A percentile compares a stretch with the other conserved stretches of the same genome.
phyloP scores from a whole-genome alignment of 2,888 invertebrate genomes.

The Caenorhabditis angaria region DNA sequence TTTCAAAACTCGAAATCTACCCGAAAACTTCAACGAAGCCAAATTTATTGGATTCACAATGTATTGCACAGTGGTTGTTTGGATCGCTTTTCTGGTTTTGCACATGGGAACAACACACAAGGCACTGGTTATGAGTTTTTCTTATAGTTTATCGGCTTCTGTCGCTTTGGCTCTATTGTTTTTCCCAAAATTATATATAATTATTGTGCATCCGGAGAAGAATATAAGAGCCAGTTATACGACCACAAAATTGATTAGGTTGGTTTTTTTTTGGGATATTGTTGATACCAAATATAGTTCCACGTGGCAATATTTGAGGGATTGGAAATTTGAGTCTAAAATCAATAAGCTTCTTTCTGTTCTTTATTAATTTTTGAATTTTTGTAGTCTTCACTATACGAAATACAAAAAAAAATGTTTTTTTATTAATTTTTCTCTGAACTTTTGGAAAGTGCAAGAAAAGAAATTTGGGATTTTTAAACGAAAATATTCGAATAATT shows the following conservation, averaged over 20 bases:
- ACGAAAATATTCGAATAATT: not conserved
- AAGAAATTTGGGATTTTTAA: not conserved
- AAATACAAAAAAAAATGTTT: too few relatives aligned
- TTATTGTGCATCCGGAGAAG: conserved; percentile 81
- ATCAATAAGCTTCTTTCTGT: too few relatives aligned
- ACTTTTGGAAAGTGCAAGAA: not conserved
- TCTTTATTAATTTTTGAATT: too few relatives aligned
- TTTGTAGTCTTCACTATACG: too few relatives aligned
- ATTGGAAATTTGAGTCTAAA: too few relatives aligned
- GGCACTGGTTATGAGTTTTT: conserved; percentile 78
- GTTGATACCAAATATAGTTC: too few relatives aligned
- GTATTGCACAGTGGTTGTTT: conserved; percentile 77
- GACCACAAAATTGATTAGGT: conserved; percentile 79
- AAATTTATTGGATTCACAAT: conserved; percentile 85
- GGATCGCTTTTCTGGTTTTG: conserved; percentile 95
- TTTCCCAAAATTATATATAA: conserved; percentile 83
- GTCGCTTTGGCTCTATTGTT: conserved; percentile 79
- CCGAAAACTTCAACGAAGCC: conserved; percentile 94
- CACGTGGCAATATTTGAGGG: not conserved
- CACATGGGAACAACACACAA: conserved; percentile 84
- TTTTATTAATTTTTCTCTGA: too few relatives aligned
- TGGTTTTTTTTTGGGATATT: not conserved
- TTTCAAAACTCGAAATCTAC: conserved; percentile 91
- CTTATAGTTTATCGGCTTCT: conserved; percentile 70
- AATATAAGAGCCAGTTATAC: conserved; percentile 83